Evolutionary conservation across 1,140 invertebrate genomes (phyloP), one percentile per base, ranked within the genome.

Genomic region (Zaprionus vittiger): DNA sequence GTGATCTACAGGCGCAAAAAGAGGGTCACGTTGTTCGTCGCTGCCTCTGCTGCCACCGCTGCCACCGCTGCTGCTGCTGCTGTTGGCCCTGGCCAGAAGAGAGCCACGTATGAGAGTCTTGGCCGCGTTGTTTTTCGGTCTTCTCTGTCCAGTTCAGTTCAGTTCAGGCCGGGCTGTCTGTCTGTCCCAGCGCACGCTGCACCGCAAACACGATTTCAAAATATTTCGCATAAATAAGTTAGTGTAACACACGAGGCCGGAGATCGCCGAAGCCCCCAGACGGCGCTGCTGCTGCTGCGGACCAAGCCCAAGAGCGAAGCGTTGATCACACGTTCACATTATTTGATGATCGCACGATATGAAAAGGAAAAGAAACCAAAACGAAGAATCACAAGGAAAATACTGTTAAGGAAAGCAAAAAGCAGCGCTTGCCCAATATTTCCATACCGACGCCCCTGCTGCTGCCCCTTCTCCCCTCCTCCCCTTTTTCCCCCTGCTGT

Each of bases 301-400:
- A 67, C 38, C 59, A 49, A 52, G 17, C 26, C 55, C 15, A 47
- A 55, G 22, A 44, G 17, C 54, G 61, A 91, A 91, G 87, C 87
- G 87, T 91, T 91, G 83, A 91, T 87, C 87, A 91, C 87, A 87
- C 87, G 87, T 91, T 91, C 87, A 90, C 86, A 91, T 91, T 91
- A 91, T 91, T 91, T 91, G 89, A 91, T 91, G 89, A 91, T 91
- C 89, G 89, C 89, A 91, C 89, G 89, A 91, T 91, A 91, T 91
- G 89, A 78, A 71, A 55, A 73, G 38, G 57, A 61, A 63, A 15
- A 31, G 24, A 61, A 54, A 74, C 41, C 37, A 44, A 57, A 72
- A 57, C 20, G 82, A 81, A 65, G 70, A 79, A 77, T 1, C 75
- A 68, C 37, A 69, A 62, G 63, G 63, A 47, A 68, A 73, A 65